Conservation (phyloP, 2,797 vertebrate genomes). For the Rhinophrynus dorsalis region DNA sequence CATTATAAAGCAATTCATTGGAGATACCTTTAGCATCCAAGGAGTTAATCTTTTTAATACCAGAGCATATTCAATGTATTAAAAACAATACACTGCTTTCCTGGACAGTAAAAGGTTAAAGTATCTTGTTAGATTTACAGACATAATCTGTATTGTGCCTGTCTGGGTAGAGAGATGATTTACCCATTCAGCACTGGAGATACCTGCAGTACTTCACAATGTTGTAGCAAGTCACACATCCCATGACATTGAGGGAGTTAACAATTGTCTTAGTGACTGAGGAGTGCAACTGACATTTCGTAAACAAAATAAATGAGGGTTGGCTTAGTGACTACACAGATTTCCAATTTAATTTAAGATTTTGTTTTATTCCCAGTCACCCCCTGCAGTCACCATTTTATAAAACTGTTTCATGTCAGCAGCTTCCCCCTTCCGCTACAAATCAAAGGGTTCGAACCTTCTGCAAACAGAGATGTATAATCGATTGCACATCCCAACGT, state of each 20-base stretch:
- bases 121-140: too few relatives aligned
- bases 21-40: too few relatives aligned
- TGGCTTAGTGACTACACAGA: conserved; percentile 35
- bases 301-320: conserved; percentile 41
- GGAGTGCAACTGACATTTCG: conserved; percentile 27
- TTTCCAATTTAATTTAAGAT: conserved; percentile 47
- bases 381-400: conserved; percentile 38
- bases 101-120: too few relatives aligned
- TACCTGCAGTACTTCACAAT: background rate
- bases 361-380: conserved; percentile 42
- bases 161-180: background rate
- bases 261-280: conserved; percentile 16
- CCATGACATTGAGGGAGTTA: conserved; percentile 6
- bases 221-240: background rate
- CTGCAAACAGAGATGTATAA: conserved; percentile 48
- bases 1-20: too few relatives aligned
- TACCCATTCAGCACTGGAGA: background rate
- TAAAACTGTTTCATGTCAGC: conserved; percentile 39
- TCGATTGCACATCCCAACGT: conserved; percentile 47
- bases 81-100: too few relatives aligned
- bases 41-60: too few relatives aligned
- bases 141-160: background rate
- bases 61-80: too few relatives aligned
- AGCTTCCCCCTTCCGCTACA: conserved; percentile 23
- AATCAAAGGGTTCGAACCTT: conserved; percentile 47